Percentiles rank a stretch among this genome's conserved stretches.
phyloP scores from a whole-genome alignment of 2,797 vertebrate species.

The Cossypha polioptera region DNA sequence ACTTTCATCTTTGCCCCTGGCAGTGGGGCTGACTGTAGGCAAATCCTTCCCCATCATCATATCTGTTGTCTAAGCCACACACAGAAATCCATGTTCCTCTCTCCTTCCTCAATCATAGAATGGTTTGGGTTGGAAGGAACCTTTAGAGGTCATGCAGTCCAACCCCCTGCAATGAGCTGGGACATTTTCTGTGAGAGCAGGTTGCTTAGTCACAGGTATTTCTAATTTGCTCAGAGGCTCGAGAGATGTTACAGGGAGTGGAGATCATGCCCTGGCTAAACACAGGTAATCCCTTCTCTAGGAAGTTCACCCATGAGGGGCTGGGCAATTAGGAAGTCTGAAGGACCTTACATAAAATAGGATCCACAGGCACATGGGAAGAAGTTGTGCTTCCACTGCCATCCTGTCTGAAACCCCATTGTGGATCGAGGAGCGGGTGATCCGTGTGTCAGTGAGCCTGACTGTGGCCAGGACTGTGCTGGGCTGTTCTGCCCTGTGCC shows the following conservation, averaged over 20 bases:
- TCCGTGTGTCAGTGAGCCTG: background rate
- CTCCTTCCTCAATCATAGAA: fast-evolving
- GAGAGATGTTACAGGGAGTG: background rate
- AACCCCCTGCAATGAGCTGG: background rate
- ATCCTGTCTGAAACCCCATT: background rate
- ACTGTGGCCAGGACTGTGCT: background rate
- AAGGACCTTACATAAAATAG: too few relatives aligned
- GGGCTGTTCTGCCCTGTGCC: background rate
- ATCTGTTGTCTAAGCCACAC: background rate
- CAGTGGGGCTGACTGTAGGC: background rate
- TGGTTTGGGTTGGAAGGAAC: background rate
- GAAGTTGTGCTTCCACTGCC: background rate
- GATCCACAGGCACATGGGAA: background rate
- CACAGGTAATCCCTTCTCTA: background rate
- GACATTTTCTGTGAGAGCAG: background rate
- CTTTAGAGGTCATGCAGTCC: background rate
- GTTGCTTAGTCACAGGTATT: background rate
- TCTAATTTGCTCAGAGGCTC: background rate
- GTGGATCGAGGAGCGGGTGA: background rate
- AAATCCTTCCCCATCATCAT: background rate
- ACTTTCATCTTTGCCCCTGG: background rate
- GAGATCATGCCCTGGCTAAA: background rate
- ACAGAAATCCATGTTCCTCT: background rate
- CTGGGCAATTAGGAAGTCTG: background rate
- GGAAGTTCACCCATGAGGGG: background rate